phyloP scores from a whole-genome alignment of 1,140 invertebrate genomes.

The Drosophila navojoa region DNA sequence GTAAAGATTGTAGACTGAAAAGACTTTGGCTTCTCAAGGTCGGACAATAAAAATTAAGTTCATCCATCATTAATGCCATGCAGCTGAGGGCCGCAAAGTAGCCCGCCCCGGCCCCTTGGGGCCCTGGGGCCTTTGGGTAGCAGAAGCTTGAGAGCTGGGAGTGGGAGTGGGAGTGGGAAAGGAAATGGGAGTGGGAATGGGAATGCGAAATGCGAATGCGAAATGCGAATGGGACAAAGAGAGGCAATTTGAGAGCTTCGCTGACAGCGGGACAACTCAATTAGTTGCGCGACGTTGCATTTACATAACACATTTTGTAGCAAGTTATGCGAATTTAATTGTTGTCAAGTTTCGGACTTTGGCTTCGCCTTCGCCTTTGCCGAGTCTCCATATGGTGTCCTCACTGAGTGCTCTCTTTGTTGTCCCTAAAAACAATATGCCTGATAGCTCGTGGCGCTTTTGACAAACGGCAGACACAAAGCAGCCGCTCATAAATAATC shows the following conservation, averaged over 20 bases:
- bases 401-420: constrained; percentile 20
- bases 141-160: neutral
- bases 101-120: neutral
- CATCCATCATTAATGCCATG: constrained; percentile 70
- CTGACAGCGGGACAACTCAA: constrained; percentile 61
- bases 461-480: constrained; percentile 62
- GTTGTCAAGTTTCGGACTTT: constrained; percentile 46
- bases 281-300: constrained; percentile 64
- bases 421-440: constrained; percentile 60
- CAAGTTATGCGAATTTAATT: constrained; percentile 74
- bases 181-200: no score
- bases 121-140: neutral
- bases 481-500: constrained; percentile 62
- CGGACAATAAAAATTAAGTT: constrained; percentile 76
- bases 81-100: constrained; percentile 2
- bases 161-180: neutral
- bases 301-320: constrained; percentile 74
- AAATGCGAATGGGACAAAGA: neutral
- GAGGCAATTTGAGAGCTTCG: constrained; percentile 12
- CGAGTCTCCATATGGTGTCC: constrained; percentile 9
- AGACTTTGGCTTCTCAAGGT: constrained; percentile 55
- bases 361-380: no score
- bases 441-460: constrained; percentile 52
- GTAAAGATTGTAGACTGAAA: constrained; percentile 18
- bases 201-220: no score